phyloP scores from a whole-genome alignment of 2,888 invertebrate genomes.

The Apoda limacodes region DNA sequence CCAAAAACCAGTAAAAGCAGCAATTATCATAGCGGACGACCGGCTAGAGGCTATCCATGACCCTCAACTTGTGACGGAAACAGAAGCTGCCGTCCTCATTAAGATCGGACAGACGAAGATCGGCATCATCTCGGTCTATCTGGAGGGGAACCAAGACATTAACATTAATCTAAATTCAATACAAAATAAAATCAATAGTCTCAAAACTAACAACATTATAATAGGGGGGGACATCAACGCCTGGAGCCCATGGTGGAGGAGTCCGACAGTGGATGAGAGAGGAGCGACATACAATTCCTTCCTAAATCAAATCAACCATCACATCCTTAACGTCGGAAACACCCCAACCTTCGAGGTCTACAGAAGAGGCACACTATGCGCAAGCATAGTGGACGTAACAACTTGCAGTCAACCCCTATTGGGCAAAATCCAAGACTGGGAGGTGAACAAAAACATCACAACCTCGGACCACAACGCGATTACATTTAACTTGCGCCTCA shows the following conservation, averaged over 20 bases:
- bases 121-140: not conserved
- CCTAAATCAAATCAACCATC: slow-evolving; percentile 4
- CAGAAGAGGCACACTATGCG: not conserved
- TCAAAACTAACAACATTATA: slow-evolving; percentile 1
- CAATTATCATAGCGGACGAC: slow-evolving; percentile 15
- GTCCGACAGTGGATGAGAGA: slow-evolving; percentile 7
- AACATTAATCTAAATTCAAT: too few species aligned
- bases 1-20: slow-evolving; percentile 10
- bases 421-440: slow-evolving; percentile 6
- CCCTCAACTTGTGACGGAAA: slow-evolving; percentile 21
- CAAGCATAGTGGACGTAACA: slow-evolving; percentile 15
- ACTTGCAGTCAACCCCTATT: slow-evolving; percentile 7
- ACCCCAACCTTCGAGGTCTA: slow-evolving; percentile 17
- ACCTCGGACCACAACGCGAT: slow-evolving; percentile 16
- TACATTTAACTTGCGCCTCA: not conserved
- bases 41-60: slow-evolving; percentile 14
- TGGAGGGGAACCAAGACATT: slow-evolving; percentile 3
- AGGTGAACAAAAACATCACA: slow-evolving; percentile 9
- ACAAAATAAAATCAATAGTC: not conserved
- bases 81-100: slow-evolving; percentile 14
- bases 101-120: not conserved
- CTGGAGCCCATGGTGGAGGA: too few species aligned
- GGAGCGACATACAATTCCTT: slow-evolving; percentile 9
- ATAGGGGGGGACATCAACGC: slow-evolving; percentile 22
- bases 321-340: slow-evolving; percentile 13